Conservation (phyloP, 2,888 invertebrate genomes). For the Thumatha senex region DNA sequence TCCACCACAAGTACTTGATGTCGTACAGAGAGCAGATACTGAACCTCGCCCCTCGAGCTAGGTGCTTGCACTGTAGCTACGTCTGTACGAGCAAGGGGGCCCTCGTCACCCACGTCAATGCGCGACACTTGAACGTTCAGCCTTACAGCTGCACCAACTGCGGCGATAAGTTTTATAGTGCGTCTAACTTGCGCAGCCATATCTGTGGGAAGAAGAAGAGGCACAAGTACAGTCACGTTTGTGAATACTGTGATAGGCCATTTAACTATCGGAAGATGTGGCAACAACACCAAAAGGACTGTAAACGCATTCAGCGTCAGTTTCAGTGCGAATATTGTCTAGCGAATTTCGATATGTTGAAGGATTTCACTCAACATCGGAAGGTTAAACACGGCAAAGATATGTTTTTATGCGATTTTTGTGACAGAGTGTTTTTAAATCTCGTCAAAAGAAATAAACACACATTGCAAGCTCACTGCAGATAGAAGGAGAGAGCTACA, state of each 20-base stretch:
- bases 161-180: background rate
- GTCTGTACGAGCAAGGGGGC: background rate
- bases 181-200: background rate
- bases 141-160: background rate
- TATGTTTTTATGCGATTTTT: background rate
- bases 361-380: background rate
- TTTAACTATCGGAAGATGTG: background rate
- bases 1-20: background rate
- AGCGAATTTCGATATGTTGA: background rate
- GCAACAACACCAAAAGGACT: background rate
- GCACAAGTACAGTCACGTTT: background rate
- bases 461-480: no score
- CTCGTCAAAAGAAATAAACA: no score
- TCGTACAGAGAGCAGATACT: background rate
- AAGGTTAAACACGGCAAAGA: background rate
- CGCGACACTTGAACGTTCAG: background rate
- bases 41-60: background rate
- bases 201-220: background rate
- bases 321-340: background rate
- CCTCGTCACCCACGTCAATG: background rate
- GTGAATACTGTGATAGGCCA: background rate
- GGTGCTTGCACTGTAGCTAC: background rate
- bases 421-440: background rate
- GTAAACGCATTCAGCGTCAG: background rate
- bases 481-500: no score